phyloP scores from a whole-genome alignment of 2,113 vertebrate species.

The Sinosuthora webbiana region DNA sequence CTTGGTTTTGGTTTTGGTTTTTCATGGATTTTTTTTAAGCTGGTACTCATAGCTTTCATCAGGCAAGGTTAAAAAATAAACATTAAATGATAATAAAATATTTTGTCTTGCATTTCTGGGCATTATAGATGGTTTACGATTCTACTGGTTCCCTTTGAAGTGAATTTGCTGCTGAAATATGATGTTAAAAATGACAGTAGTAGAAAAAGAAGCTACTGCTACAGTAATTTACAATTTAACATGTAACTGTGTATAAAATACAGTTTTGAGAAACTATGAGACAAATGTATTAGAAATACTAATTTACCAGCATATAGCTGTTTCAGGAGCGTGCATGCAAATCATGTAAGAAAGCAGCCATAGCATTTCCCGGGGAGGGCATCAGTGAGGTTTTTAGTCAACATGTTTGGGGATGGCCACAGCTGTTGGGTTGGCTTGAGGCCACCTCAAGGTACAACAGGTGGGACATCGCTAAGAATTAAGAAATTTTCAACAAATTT shows the following conservation, averaged over 20 bases:
- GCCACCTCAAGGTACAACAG: conserved; percentile 15
- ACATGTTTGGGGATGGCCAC: background rate
- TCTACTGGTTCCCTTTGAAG: background rate
- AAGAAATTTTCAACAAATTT: background rate
- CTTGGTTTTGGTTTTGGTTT: background rate
- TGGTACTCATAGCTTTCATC: background rate
- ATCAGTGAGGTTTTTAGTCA: background rate
- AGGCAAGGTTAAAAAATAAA: background rate
- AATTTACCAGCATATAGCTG: background rate
- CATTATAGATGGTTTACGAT: background rate
- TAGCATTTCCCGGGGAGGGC: background rate
- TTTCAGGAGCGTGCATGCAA: background rate
- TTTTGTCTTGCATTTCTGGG: background rate
- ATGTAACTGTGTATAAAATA: background rate
- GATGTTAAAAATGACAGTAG: background rate
- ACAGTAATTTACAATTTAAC: background rate
- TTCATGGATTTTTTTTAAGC: background rate
- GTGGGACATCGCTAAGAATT: background rate
- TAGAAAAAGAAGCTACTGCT: background rate
- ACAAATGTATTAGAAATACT: background rate
- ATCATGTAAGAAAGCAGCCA: background rate
- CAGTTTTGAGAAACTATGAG: background rate
- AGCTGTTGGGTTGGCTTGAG: conserved; percentile 41
- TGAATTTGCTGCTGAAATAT: background rate
- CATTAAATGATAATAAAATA: background rate